Base-by-base conservation (phyloP, 2,888 invertebrate species). In the Agonum fuliginosum region DNA sequence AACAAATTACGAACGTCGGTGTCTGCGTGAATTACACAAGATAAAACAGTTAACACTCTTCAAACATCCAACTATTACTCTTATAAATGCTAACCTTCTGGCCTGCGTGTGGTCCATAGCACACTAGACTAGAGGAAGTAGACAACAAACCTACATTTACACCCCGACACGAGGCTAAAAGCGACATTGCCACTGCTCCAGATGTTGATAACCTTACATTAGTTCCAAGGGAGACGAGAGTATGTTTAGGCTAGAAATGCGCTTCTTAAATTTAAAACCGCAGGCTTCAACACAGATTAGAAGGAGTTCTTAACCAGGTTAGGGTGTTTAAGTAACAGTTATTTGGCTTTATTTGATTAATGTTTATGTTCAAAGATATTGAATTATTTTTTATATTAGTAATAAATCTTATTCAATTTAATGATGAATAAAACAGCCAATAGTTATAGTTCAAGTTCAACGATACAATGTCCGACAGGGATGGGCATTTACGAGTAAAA, bases 141-240 rank as follows among this genome's bases (percentile, higher is more conserved):
- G 12, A 22, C 24, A 24, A 12, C 54, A 22, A 54, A 54, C 37
- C 3, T 37, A 37, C 37, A 37, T 37, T 37, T 37, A 37, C 48
- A 48, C 54, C 22, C 54, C 24, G 0, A 10, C 24, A 10, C 12
- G 54, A 54, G 54, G 54, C 54, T 54, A 54, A 54, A 54, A 54
- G 54, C 54, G 22, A 22, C 37, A 37, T 20, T 48, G 6, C 54
- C 37, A 37, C 48, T 48, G 6, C 54, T 12, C 24, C 54, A 54
- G 54, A 54, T 54, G 54, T 54, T 48, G 48, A 37, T 48, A 48
- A 48, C 48, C 54, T 51, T n/a, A n/a, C n/a, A n/a, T n/a, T n/a
- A n/a, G n/a, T 8, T 4, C 22, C n/a, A n/a, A 54, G 24, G 54
- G n/a, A 37, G n/a, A n/a, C 37, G 14, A 8, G n/a, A 54, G 54